Percentiles rank a stretch among this genome's conserved stretches.
These are phyloP conservation scores for Macropodus opercularis DNA, from an alignment of 2,797 vertebrate species.

Conservation along the genomic window DNA sequence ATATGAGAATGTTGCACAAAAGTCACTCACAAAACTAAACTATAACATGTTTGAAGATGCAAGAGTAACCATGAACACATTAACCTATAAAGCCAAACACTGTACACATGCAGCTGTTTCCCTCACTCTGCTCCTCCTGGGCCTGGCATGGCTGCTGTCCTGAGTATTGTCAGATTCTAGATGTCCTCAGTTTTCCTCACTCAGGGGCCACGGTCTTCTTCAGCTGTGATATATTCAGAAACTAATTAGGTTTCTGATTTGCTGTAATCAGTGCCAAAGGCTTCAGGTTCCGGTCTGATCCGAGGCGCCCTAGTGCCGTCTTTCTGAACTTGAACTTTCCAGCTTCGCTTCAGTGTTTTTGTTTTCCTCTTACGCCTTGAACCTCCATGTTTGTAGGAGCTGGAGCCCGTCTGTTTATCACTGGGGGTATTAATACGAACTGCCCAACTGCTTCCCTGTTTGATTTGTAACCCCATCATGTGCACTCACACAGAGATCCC, in stretches of 20 bases:
- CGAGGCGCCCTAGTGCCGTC: background rate
- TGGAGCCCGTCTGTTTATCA: conserved; percentile 51
- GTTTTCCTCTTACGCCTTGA: conserved; percentile 20
- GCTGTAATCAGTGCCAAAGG: conserved; percentile 11
- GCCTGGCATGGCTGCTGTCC: conserved; percentile 61
- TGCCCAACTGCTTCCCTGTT: conserved; percentile 39
- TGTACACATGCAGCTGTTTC: conserved; percentile 44
- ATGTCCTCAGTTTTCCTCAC: conserved; percentile 7
- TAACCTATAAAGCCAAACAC: background rate
- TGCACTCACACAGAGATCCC: conserved; percentile 22
- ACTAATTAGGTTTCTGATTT: background rate
- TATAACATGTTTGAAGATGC: background rate
- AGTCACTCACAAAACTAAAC: background rate
- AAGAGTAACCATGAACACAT: background rate
- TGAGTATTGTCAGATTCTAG: conserved; percentile 28
- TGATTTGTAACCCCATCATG: conserved; percentile 53
- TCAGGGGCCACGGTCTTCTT: conserved; percentile 6
- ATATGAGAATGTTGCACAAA: background rate
- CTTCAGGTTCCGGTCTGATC: conserved; percentile 24
- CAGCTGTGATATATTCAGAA: conserved; percentile 13
- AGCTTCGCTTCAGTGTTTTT: conserved; percentile 19
- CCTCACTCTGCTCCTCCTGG: conserved; percentile 72
- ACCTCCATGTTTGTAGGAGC: conserved; percentile 48
- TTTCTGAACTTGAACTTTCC: too few relatives aligned
- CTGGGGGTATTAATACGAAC: conserved; percentile 48